A percentile compares a stretch with the other conserved stretches of the same genome.
phyloP scores from a whole-genome alignment of 2,797 vertebrate species.

The Cetoscarus ocellatus region DNA sequence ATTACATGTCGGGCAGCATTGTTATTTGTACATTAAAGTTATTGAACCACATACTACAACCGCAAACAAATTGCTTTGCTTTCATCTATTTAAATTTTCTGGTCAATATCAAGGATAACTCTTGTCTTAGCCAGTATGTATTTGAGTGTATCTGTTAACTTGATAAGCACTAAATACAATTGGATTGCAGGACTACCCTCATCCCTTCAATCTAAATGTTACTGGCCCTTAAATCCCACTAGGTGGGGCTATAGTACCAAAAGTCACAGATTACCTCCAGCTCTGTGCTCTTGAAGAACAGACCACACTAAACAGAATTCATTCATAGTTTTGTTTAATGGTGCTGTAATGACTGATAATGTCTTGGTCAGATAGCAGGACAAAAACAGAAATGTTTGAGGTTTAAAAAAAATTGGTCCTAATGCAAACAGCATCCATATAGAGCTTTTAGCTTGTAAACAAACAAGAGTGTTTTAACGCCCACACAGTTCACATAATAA shows the following conservation, averaged over 20 bases:
- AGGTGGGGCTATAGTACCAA: conserved; percentile 54
- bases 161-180: not conserved
- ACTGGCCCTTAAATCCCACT: conserved; percentile 19
- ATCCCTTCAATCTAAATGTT: not conserved
- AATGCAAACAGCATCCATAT: not conserved
- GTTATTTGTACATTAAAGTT: too few species aligned
- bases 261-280: not conserved
- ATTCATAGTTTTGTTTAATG: not conserved
- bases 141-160: too few species aligned
- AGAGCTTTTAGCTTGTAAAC: not conserved
- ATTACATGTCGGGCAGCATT: too few species aligned
- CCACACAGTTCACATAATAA: not conserved
- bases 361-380: not conserved
- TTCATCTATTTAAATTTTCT: too few species aligned
- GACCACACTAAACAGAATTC: not conserved
- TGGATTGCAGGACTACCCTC: not conserved
- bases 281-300: not conserved
- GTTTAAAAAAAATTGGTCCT: not conserved
- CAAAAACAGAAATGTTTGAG: not conserved
- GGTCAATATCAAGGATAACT: too few species aligned
- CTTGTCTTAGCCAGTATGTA: too few species aligned
- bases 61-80: too few species aligned
- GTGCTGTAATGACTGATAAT: not conserved
- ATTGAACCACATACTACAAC: too few species aligned
- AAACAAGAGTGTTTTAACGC: conserved; percentile 1